Evolutionary conservation across 1,140 invertebrate genomes (phyloP).

Genomic region (Trachelipus rathkii): DNA sequence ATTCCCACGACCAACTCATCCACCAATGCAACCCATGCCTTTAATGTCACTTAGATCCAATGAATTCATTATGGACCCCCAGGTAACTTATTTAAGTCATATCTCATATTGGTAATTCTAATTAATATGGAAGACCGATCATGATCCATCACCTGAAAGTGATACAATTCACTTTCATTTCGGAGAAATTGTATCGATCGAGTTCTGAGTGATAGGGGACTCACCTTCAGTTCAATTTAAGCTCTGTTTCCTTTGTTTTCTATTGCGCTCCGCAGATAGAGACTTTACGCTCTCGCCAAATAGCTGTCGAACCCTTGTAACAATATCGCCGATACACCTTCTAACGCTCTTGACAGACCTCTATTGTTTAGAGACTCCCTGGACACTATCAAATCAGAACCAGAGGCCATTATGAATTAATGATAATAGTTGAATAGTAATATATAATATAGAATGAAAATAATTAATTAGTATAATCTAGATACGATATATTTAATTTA

Average conservation of each 20-base stretch:
- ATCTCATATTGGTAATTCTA: no score
- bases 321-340: not conserved
- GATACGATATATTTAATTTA: no score
- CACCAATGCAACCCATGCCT: not conserved
- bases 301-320: not conserved
- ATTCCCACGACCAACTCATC: not conserved
- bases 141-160: not conserved
- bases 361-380: not conserved
- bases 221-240: no score
- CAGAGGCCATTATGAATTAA: conserved; percentile 1
- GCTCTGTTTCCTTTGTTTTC: no score
- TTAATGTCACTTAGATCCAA: not conserved
- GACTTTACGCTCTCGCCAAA: not conserved
- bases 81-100: no score
- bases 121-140: not conserved
- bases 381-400: conserved; percentile 3
- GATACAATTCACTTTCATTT: not conserved
- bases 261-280: no score
- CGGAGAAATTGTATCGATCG: not conserved
- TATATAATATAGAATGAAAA: no score
- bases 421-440: not conserved
- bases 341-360: not conserved
- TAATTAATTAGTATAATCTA: no score
- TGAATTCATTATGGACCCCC: not conserved
- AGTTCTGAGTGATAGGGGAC: not conserved